Conservation (phyloP, 2,797 vertebrate species). For the Parauchenoglanis ngamensis region DNA sequence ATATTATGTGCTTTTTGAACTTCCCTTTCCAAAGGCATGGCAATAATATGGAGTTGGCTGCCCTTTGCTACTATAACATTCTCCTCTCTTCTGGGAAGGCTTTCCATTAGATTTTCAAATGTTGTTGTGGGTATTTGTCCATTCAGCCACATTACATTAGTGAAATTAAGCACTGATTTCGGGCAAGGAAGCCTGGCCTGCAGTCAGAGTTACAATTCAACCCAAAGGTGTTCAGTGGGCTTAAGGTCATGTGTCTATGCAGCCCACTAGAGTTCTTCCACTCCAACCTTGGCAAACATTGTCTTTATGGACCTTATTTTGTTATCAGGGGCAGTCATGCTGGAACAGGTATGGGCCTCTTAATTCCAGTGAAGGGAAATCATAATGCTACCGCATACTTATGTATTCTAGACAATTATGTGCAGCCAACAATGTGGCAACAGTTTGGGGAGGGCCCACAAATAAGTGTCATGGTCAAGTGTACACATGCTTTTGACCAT, state of each 20-base stretch:
- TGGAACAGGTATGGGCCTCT: too few relatives aligned
- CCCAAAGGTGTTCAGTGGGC: background rate
- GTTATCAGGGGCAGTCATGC: background rate
- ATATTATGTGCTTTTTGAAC: background rate
- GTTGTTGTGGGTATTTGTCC: background rate
- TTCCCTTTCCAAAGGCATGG: background rate
- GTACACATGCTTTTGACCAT: background rate
- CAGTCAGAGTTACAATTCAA: background rate
- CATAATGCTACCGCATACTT: background rate
- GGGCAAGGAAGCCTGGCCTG: too few relatives aligned
- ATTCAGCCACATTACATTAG: background rate
- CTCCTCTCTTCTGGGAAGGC: background rate
- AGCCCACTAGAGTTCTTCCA: background rate
- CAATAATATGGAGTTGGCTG: background rate
- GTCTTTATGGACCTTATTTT: background rate
- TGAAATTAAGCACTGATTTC: background rate
- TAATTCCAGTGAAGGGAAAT: too few relatives aligned
- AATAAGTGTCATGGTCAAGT: background rate
- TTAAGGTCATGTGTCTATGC: background rate
- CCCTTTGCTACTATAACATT: background rate
- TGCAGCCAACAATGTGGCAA: background rate
- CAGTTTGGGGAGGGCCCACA: background rate
- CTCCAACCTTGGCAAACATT: background rate
- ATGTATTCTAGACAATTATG: background rate
- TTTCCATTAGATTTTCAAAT: background rate